Conservation (phyloP, 2,888 invertebrate genomes). For the Boloria selene region DNA sequence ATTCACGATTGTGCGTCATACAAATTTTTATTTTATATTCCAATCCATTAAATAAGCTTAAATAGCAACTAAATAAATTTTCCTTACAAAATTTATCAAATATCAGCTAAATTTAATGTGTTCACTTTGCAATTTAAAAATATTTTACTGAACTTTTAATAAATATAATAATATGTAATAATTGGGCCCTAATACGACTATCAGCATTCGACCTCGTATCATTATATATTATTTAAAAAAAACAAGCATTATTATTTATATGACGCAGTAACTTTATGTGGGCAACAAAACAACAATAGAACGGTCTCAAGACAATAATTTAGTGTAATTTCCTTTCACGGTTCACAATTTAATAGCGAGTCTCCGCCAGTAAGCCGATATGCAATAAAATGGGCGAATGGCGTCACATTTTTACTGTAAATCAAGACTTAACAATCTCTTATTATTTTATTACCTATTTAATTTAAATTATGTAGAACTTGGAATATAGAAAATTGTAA, state of each 20-base stretch:
- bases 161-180: not conserved
- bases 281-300: constrained; percentile 38
- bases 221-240: constrained; percentile 7
- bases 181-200: constrained; percentile 2
- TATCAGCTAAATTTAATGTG: constrained; percentile 13
- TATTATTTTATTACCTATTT: not conserved
- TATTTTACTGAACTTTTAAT: no score
- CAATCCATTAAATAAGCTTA: constrained; percentile 9
- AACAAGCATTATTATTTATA: constrained; percentile 21
- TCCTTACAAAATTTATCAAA: constrained; percentile 12
- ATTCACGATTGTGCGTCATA: constrained; percentile 5
- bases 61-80: constrained; percentile 10
- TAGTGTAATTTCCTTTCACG: constrained; percentile 68
- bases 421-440: constrained; percentile 4
- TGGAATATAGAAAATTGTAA: not conserved
- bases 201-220: constrained; percentile 6
- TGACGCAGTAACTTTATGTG: constrained; percentile 25
- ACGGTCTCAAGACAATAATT: constrained; percentile 61
- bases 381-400: constrained; percentile 29
- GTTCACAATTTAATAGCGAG: constrained; percentile 41
- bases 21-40: not conserved
- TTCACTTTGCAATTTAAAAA: constrained; percentile 1
- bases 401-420: constrained; percentile 27
- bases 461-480: not conserved
- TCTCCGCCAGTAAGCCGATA: constrained; percentile 34